Base-by-base conservation (phyloP, 2,888 invertebrate species). In the Sinelater perroti region DNA sequence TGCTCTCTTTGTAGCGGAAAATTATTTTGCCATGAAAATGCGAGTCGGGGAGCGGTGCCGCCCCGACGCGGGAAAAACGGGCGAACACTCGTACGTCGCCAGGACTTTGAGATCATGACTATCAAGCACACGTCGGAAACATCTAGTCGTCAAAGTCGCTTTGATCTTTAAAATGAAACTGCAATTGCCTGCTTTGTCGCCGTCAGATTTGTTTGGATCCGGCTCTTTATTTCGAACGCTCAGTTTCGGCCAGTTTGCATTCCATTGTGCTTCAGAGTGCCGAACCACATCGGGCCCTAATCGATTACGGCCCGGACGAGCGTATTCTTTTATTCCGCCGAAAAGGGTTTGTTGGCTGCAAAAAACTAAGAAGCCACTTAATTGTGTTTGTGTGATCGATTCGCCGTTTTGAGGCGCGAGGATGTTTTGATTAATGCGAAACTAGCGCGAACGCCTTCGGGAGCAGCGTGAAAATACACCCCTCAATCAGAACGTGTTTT, bases 211-310 rank as follows among this genome's bases (percentile, higher is more conserved):
- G 40, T 40, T 40, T 40, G 40, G 24, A 24, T 40, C 40, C 14
- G 13, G 13, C 11, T 33, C 47, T 49, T 35, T 49, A 36, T 24
- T 35, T 49, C 33, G 6, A 49, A n/a, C 47, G 30, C 26, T 49
- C 47, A 24, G 47, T 49, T 49, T 46, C 8, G 24, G 36, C 33
- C 14, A 14, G 36, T 36, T 21, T 44, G 52, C 35, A 52, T 52
- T 44, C 44, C 44, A 52, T 52, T 44, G 44, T 33, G 44, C 35
- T 44, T 17, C 26, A 26, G 16, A 52, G 52, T 52, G 52, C 44
- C 21, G 44, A 52, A 44, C 33, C 52, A 35, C 52, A 35, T 52
- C 44, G 44, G 44, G 33, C 35, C 17, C 24, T 44, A 52, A 52
- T 42, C 44, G 44, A 44, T 44, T 44, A 38, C 28, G 28, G 38